phyloP scores from a whole-genome alignment of 2,113 vertebrate genomes.

The Calidris pugnax region DNA sequence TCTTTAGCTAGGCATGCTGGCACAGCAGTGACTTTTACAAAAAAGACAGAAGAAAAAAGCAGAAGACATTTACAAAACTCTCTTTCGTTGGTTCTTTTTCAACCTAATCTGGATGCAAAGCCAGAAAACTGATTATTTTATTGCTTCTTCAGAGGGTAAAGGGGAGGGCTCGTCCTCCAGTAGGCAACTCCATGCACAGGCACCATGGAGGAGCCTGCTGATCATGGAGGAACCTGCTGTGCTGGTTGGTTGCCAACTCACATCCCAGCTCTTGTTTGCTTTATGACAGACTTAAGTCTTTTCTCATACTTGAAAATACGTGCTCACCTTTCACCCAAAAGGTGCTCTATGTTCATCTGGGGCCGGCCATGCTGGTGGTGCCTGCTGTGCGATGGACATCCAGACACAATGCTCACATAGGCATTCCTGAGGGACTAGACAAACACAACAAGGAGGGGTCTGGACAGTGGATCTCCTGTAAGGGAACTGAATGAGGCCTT shows the following conservation, averaged over 20 bases:
- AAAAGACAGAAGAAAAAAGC: background rate
- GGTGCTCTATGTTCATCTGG: background rate
- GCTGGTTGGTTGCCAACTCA: background rate
- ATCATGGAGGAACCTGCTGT: background rate
- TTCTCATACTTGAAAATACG: constrained; percentile 35
- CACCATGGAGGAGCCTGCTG: background rate
- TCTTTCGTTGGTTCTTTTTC: background rate
- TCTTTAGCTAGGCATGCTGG: constrained; percentile 82
- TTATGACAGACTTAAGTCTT: background rate
- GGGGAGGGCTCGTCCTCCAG: background rate
- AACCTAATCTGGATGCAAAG: background rate
- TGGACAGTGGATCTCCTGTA: background rate
- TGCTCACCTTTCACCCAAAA: background rate
- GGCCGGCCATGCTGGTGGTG: background rate
- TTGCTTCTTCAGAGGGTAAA: background rate
- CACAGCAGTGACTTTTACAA: background rate
- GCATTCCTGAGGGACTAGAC: background rate
- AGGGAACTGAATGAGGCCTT: background rate
- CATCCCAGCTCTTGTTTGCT: background rate
- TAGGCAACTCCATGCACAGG: background rate
- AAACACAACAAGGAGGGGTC: background rate
- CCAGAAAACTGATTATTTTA: background rate
- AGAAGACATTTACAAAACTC: background rate
- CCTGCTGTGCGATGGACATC: background rate
- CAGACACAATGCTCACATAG: background rate